These are phyloP conservation scores for Notechis scutatus DNA, from an alignment of 2,113 vertebrate genomes.

Conservation along the genomic window DNA sequence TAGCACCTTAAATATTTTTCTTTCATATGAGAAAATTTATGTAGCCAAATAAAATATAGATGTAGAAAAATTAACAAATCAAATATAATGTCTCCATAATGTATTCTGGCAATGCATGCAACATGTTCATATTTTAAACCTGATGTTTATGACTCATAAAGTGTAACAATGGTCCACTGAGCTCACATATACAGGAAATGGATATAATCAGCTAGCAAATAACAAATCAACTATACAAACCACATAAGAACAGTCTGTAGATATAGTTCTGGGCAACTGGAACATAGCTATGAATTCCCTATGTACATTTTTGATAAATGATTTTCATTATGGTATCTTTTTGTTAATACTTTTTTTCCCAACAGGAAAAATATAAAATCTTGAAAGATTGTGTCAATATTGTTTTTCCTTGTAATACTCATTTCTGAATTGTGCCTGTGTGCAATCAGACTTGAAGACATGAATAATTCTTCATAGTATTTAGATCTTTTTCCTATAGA, in stretches of 20 bases:
- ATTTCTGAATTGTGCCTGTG: neutral
- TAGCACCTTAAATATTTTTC: neutral
- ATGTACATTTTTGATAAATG: neutral
- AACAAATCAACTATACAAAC: slow-evolving; percentile 3
- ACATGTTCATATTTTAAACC: slow-evolving; percentile 13
- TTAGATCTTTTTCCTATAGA: neutral
- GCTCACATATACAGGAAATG: slow-evolving; percentile 10
- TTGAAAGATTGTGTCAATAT: neutral
- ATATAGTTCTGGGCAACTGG: neutral
- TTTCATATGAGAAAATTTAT: neutral
- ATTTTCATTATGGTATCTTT: neutral
- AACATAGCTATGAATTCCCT: neutral
- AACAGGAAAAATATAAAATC: neutral
- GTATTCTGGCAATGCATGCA: neutral
- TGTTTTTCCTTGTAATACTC: neutral
- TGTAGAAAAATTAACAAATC: slow-evolving; percentile 15
- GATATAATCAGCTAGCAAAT: slow-evolving; percentile 13
- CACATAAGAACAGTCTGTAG: neutral
- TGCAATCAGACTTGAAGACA: neutral
- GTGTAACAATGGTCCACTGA: slow-evolving; percentile 11
- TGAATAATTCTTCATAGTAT: neutral
- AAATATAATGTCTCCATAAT: slow-evolving; percentile 6
- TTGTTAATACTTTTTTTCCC: neutral
- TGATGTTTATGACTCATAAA: slow-evolving; percentile 26
- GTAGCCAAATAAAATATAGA: slow-evolving; percentile 15